phyloP scores from a whole-genome alignment of 2,797 vertebrate genomes.

The Mustela erminea region DNA sequence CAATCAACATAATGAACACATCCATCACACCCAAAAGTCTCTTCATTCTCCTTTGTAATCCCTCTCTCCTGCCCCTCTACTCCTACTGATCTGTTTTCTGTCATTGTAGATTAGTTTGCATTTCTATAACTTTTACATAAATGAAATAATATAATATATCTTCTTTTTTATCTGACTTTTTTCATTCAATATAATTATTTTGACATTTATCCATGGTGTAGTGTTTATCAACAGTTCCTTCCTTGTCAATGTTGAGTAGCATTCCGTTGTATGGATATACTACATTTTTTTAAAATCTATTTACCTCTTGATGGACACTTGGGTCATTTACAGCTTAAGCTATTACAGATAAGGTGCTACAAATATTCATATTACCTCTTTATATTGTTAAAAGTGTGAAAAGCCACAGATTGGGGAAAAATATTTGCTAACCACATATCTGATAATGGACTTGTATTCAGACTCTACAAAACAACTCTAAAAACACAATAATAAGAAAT shows the following conservation, averaged over 20 bases:
- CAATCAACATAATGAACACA: not conserved
- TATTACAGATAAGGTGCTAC: not conserved
- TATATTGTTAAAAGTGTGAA: not conserved
- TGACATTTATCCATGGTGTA: not conserved
- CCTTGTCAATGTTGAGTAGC: not conserved
- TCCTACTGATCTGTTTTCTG: not conserved
- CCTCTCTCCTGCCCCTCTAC: not conserved
- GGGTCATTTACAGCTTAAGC: not conserved
- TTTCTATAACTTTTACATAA: not conserved
- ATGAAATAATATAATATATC: not conserved
- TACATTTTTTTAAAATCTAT: not conserved
- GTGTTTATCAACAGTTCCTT: not conserved
- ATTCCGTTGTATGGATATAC: not conserved
- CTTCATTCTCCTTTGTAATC: not conserved
- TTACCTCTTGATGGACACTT: not conserved
- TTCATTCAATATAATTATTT: not conserved
- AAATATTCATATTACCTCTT: not conserved
- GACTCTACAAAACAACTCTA: not conserved
- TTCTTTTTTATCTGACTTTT: not conserved
- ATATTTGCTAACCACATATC: not conserved
- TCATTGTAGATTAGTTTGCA: not conserved
- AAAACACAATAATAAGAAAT: conserved; percentile 19
- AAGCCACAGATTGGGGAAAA: not conserved
- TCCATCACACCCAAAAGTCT: not conserved
- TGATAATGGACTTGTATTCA: not conserved